A percentile compares a stretch with the other conserved stretches of the same genome.
Conservation (phyloP, 1,140 invertebrate species). For the Drosophila bifasciata region DNA sequence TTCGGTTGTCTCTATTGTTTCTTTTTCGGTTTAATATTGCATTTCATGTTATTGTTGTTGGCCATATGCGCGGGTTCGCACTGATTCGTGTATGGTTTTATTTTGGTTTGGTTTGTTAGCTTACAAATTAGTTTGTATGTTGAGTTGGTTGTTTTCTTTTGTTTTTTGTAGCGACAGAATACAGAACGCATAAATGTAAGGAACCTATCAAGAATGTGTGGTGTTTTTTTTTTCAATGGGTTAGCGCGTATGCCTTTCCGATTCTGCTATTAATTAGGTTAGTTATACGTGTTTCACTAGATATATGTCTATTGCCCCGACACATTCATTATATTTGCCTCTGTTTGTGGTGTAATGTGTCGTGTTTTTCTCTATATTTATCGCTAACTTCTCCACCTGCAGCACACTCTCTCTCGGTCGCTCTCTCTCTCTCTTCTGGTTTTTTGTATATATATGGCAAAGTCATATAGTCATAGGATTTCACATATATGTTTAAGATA, state of each 20-base stretch:
- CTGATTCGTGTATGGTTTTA: conserved; percentile 13
- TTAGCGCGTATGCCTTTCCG: too few relatives aligned
- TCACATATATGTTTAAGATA: conserved; percentile 75
- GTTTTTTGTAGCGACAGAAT: conserved; percentile 13
- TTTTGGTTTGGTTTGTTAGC: conserved; percentile 59
- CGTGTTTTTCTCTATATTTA: not conserved
- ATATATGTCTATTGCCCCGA: conserved; percentile 5
- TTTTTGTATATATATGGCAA: conserved; percentile 64
- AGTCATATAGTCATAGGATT: conserved; percentile 78
- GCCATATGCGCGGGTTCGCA: conserved; percentile 41
- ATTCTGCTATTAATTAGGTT: too few relatives aligned
- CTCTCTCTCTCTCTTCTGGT: conserved; percentile 25
- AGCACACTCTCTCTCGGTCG: conserved; percentile 5
- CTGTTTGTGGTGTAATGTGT: conserved; percentile 13
- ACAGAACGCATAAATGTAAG: conserved; percentile 30
- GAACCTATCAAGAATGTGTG: conserved; percentile 7
- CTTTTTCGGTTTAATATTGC: conserved; percentile 17
- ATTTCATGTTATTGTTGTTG: conserved; percentile 44
- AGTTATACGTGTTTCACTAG: conserved; percentile 5
- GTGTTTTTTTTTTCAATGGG: not conserved
- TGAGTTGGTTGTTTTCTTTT: conserved; percentile 13
- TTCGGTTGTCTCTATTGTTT: conserved; percentile 30
- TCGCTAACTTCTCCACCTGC: conserved; percentile 12
- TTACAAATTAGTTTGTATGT: conserved; percentile 66
- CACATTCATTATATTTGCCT: not conserved